Evolutionary conservation across 2,113 vertebrate species (phyloP).

Genomic region (Synodontis membranacea): DNA sequence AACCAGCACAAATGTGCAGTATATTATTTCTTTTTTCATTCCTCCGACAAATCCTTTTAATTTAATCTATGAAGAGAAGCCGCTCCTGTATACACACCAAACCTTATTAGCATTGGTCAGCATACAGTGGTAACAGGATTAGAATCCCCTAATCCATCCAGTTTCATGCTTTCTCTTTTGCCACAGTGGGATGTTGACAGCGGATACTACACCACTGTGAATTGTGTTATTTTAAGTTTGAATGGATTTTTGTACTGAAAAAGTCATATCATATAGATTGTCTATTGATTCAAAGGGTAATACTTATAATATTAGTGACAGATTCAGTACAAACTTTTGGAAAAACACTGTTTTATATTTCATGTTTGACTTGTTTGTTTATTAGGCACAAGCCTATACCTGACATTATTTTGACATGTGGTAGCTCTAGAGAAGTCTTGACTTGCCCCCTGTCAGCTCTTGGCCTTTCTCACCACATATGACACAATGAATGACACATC

Average conservation of each 20-base stretch:
- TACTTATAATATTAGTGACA: not conserved
- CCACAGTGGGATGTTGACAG: slow-evolving; percentile 34
- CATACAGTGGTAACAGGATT: slow-evolving; percentile 47
- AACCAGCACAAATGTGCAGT: not conserved
- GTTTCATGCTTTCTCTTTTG: slow-evolving; percentile 32
- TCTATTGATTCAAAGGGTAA: not conserved
- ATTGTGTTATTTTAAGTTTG: slow-evolving; percentile 3
- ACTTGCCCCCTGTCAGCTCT: not conserved
- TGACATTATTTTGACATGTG: slow-evolving; percentile 30
- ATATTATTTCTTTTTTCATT: slow-evolving; percentile 28
- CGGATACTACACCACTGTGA: slow-evolving; percentile 21
- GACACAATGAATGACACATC: slow-evolving; percentile 2
- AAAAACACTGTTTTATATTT: not conserved
- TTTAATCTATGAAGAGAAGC: slow-evolving; percentile 35
- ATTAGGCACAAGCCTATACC: slow-evolving; percentile 4
- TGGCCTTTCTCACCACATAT: slow-evolving; percentile 21
- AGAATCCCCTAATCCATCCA: slow-evolving; percentile 3
- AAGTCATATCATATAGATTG: not conserved
- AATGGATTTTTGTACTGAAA: slow-evolving; percentile 6
- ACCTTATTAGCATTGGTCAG: slow-evolving; percentile 49
- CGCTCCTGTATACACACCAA: slow-evolving; percentile 19
- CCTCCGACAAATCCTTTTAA: slow-evolving; percentile 29
- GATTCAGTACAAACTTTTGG: not conserved
- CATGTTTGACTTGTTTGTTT: slow-evolving; percentile 36
- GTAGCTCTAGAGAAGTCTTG: slow-evolving; percentile 37